Percentiles rank a stretch among this genome's conserved stretches.
Evolutionary conservation across 2,113 vertebrate genomes (phyloP).

Genomic region (Scomber colias): DNA sequence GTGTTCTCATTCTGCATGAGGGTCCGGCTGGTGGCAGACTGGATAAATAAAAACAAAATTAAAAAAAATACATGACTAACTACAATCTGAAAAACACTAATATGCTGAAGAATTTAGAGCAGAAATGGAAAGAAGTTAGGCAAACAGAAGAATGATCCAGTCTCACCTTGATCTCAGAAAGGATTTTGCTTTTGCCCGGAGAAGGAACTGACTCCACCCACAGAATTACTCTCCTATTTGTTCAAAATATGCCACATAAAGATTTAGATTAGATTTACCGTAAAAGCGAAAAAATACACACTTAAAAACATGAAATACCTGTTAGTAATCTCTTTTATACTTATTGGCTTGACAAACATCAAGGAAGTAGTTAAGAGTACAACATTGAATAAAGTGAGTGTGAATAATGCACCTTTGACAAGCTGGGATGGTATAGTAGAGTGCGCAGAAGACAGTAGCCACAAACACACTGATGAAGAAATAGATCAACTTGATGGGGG

Average conservation of each 20-base stretch:
- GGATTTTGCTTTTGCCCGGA: conserved; percentile 75
- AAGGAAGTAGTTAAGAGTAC: too few species aligned
- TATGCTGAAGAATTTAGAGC: not conserved
- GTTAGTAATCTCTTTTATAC: too few species aligned
- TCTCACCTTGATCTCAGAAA: conserved; percentile 74
- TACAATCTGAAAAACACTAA: not conserved
- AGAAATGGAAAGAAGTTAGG: not conserved
- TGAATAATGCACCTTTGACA: conserved; percentile 70
- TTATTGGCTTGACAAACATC: too few species aligned
- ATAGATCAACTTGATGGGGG: conserved; percentile 55
- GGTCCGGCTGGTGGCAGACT: conserved; percentile 23
- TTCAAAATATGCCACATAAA: not conserved
- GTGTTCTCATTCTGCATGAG: conserved; percentile 43
- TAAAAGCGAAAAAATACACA: not conserved
- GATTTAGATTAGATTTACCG: not conserved
- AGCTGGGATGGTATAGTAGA: conserved; percentile 68
- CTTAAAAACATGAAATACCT: too few species aligned
- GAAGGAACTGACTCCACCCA: conserved; percentile 77
- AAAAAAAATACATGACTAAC: not conserved
- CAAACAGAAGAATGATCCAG: not conserved
- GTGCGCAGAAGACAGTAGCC: conserved; percentile 37
- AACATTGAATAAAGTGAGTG: not conserved
- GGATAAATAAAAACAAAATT: conserved; percentile 2
- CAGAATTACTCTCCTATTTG: conserved; percentile 46
- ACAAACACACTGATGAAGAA: conserved; percentile 31